Evolutionary conservation across 2,888 invertebrate genomes (phyloP).

Genomic region (Oxyscelio sp.): DNA sequence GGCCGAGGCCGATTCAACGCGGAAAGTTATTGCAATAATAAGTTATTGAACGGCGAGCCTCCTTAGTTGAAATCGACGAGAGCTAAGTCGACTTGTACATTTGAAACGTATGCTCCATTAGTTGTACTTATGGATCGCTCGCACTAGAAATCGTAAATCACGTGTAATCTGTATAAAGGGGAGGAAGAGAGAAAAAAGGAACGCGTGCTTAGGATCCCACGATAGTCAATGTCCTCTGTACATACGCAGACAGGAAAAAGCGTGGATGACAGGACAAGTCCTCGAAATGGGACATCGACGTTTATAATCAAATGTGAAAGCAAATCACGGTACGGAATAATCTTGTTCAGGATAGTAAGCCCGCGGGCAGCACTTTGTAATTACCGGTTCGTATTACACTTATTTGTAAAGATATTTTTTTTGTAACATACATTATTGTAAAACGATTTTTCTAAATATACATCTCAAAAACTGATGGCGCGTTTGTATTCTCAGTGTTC

Average conservation of each 20-base stretch:
- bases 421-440: slow-evolving; percentile 39
- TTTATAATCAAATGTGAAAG: slow-evolving; percentile 44
- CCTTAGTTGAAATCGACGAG: slow-evolving; percentile 34
- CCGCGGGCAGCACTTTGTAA: slow-evolving; percentile 28
- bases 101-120: slow-evolving; percentile 47
- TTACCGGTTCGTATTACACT: slow-evolving; percentile 29
- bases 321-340: slow-evolving; percentile 8
- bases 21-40: slow-evolving; percentile 49
- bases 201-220: slow-evolving; percentile 34
- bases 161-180: slow-evolving; percentile 46
- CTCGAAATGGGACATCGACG: slow-evolving; percentile 29
- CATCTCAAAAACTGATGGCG: slow-evolving; percentile 20
- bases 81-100: slow-evolving; percentile 47
- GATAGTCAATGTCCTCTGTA: slow-evolving; percentile 47
- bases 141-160: slow-evolving; percentile 44
- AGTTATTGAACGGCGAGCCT: slow-evolving; percentile 35
- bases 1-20: slow-evolving; percentile 21
- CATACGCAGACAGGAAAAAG: slow-evolving; percentile 10
- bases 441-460: slow-evolving; percentile 47
- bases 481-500: slow-evolving; percentile 23
- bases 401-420: slow-evolving; percentile 36
- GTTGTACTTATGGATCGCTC: slow-evolving; percentile 28
- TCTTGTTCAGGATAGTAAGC: slow-evolving; percentile 32
- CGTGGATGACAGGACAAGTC: slow-evolving; percentile 7
- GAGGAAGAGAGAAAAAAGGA: slow-evolving; percentile 2